Percentiles rank a stretch among this genome's conserved stretches.
Conservation (phyloP, 2,888 invertebrate genomes). For the Tetragonisca angustula region DNA sequence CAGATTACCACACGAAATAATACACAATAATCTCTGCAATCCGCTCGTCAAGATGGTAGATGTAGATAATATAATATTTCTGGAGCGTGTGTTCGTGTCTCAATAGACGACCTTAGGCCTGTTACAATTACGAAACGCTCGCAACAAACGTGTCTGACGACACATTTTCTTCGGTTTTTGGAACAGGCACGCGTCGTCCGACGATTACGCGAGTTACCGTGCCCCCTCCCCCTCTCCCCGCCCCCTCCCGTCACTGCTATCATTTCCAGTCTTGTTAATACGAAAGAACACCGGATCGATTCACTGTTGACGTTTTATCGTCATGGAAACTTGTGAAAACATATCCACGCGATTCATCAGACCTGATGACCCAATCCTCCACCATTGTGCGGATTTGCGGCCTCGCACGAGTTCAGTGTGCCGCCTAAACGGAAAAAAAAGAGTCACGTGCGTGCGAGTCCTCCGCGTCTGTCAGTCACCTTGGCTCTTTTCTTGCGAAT, state of each 20-base stretch:
- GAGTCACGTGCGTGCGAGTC: constrained; percentile 25
- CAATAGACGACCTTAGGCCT: neutral
- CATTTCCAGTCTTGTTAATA: constrained; percentile 45
- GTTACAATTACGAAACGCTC: neutral
- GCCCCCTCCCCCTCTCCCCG: neutral
- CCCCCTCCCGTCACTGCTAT: neutral
- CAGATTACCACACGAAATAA: neutral
- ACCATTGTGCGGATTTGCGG: constrained; percentile 18
- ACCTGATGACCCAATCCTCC: constrained; percentile 55
- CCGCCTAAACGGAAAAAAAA: constrained; percentile 23
- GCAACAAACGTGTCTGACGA: constrained; percentile 2
- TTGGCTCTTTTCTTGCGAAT: neutral
- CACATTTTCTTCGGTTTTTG: constrained; percentile 34
- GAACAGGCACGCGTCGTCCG: constrained; percentile 27
- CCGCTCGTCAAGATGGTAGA: constrained; percentile 7
- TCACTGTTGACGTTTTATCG: constrained; percentile 51
- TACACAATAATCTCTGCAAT: constrained; percentile 9
- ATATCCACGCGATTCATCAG: constrained; percentile 58
- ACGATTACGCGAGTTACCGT: constrained; percentile 48
- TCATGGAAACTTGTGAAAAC: constrained; percentile 70
- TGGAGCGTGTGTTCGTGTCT: neutral
- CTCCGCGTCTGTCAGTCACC: neutral
- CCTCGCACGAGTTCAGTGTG: constrained; percentile 52
- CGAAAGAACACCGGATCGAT: constrained; percentile 62
- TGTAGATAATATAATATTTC: constrained; percentile 9